Percentiles rank a stretch among this genome's conserved stretches.
Evolutionary conservation across 2,888 invertebrate genomes (phyloP).

Genomic region (Lasioglossum figueresi): DNA sequence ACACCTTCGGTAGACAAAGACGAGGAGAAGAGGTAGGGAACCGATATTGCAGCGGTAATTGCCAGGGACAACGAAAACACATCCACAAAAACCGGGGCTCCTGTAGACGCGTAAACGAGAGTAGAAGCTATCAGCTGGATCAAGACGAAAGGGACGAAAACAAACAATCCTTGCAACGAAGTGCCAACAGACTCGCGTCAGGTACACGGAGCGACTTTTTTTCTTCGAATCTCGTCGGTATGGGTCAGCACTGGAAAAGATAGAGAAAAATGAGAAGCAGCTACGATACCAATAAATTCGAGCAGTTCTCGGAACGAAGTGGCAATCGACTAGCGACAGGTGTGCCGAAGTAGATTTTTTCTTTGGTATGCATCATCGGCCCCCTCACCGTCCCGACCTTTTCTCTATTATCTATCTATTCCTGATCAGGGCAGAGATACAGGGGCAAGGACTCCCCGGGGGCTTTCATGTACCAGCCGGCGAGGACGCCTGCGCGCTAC

Average conservation of each 20-base stretch:
- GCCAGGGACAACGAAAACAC: not conserved
- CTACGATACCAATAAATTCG: slow-evolving; percentile 3
- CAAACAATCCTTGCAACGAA: too few relatives aligned
- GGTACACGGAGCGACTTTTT: too few relatives aligned
- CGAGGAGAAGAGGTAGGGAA: not conserved
- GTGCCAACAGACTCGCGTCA: too few relatives aligned
- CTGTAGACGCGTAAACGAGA: too few relatives aligned
- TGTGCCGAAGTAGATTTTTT: slow-evolving; percentile 3
- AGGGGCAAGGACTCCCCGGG: slow-evolving; percentile 50
- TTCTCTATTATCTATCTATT: slow-evolving; percentile 55
- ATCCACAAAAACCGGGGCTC: not conserved
- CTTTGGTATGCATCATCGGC: not conserved
- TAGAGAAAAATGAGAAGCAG: not conserved
- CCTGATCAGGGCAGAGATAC: slow-evolving; percentile 54
- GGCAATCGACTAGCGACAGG: not conserved
- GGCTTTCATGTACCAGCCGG: slow-evolving; percentile 41
- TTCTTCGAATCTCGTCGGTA: too few relatives aligned
- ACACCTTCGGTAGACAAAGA: not conserved
- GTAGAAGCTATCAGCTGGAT: too few relatives aligned
- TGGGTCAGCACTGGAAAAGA: not conserved
- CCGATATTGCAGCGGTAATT: slow-evolving; percentile 1
- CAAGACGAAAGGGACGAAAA: too few relatives aligned
- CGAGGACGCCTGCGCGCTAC: slow-evolving; percentile 74
- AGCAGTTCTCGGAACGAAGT: not conserved
- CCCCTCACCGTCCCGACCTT: not conserved